Conservation (phyloP, 2,888 invertebrate species). For the Holacanthella duospinosa region DNA sequence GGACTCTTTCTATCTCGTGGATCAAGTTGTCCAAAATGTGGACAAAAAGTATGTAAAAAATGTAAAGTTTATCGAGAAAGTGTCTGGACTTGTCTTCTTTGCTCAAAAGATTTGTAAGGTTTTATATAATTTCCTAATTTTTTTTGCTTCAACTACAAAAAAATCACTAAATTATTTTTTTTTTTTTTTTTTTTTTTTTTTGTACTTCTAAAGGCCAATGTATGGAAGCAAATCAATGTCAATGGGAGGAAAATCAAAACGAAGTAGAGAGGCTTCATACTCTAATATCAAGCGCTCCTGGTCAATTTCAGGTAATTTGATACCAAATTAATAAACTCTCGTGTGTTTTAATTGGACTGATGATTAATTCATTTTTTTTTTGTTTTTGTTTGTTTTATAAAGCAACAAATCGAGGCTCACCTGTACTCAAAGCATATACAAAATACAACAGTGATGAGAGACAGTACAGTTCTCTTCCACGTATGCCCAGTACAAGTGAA, state of each 20-base stretch:
- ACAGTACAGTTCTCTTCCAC: conserved; percentile 35
- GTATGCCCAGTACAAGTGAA: conserved; percentile 19
- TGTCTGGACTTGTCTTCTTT: conserved; percentile 8
- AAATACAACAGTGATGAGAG: conserved; percentile 27
- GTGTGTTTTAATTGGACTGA: not conserved
- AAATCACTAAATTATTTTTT: conserved; percentile 23
- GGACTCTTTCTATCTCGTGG: conserved; percentile 34
- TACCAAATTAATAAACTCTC: no score
- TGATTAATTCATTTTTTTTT: not conserved
- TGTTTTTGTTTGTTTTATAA: not conserved
- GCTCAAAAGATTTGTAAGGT: conserved; percentile 4
- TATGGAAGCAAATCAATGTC: not conserved
- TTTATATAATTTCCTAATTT: not conserved
- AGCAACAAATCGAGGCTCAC: conserved; percentile 18
- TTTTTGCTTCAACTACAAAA: conserved; percentile 9
- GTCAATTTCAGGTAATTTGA: conserved; percentile 21
- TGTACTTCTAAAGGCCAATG: not conserved
- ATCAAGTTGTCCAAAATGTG: conserved; percentile 35
- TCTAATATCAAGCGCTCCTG: conserved; percentile 28
- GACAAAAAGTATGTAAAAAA: conserved; percentile 35
- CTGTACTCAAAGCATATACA: conserved; percentile 35
- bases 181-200: no score
- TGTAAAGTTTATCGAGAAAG: conserved; percentile 27
- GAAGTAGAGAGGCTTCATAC: not conserved
- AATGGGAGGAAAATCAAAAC: not conserved